A percentile compares a stretch with the other conserved stretches of the same genome.
These are phyloP conservation scores for Drosophila suzukii DNA, from an alignment of 1,140 invertebrate genomes.

Conservation along the genomic window DNA sequence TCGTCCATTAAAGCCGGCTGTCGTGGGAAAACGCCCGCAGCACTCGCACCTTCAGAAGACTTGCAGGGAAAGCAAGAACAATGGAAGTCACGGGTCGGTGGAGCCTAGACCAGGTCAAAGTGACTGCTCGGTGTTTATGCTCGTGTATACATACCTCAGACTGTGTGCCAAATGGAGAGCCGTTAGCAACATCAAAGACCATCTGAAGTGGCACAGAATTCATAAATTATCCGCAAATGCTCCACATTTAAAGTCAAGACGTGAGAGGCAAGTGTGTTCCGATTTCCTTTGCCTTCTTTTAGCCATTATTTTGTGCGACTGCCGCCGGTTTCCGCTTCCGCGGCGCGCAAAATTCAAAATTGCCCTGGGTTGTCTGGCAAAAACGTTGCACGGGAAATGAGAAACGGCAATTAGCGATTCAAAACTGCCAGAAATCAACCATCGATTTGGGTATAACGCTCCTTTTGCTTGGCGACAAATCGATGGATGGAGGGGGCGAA, in stretches of 20 bases:
- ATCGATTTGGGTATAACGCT: conserved; percentile 1
- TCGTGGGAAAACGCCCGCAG: conserved; percentile 8
- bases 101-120: conserved; percentile 19
- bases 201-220: conserved; percentile 15
- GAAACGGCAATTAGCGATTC: conserved; percentile 26
- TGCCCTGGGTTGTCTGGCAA: conserved; percentile 2
- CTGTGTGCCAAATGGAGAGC: background rate
- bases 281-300: background rate
- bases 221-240: conserved; percentile 38
- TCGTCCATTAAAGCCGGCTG: conserved; percentile 15
- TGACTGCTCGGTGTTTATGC: conserved; percentile 11
- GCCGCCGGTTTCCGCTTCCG: conserved; percentile 6
- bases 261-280: too few species aligned
- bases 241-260: conserved; percentile 17
- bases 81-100: conserved; percentile 18
- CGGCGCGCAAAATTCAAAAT: conserved; percentile 10
- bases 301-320: conserved; percentile 9
- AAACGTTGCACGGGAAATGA: conserved; percentile 12
- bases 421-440: background rate
- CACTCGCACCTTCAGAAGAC: conserved; percentile 1
- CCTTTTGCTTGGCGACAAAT: background rate
- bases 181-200: conserved; percentile 33
- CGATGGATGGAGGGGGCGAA: background rate
- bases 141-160: background rate
- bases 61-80: background rate